A percentile compares a stretch with the other conserved stretches of the same genome.
phyloP scores from a whole-genome alignment of 2,797 vertebrate genomes.

The Falco concolor region DNA sequence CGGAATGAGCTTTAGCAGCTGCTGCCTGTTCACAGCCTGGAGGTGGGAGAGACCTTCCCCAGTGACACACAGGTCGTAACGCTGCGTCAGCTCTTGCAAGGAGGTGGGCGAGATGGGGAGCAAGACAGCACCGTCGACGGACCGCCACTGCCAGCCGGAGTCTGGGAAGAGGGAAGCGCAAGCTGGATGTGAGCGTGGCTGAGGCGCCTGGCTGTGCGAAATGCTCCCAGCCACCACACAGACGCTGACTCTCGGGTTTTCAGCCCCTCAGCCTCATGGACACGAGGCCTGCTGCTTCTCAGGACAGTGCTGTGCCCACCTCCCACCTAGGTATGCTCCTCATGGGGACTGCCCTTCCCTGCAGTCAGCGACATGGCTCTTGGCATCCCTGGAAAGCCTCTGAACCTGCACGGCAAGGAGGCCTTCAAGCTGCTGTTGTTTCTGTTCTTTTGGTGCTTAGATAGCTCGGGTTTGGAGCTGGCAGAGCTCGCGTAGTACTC shows the following conservation, averaged over 20 bases:
- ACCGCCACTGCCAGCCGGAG: slow-evolving; percentile 83
- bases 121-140: slow-evolving; percentile 79
- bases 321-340: neutral
- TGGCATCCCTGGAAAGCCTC: neutral
- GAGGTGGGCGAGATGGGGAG: slow-evolving; percentile 73
- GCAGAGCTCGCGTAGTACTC: neutral
- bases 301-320: neutral
- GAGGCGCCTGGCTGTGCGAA: neutral
- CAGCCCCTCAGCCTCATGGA: rapidly evolving
- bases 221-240: neutral
- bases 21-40: slow-evolving; percentile 68
- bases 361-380: neutral
- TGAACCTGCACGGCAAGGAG: neutral
- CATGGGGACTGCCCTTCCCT: neutral
- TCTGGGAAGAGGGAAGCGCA: slow-evolving; percentile 53
- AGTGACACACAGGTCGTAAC: slow-evolving; percentile 87
- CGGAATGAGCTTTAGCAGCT: slow-evolving; percentile 84
- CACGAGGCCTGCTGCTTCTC: neutral
- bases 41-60: slow-evolving; percentile 86
- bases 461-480: neutral
- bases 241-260: rapidly evolving
- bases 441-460: neutral
- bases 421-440: neutral
- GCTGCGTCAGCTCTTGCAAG: slow-evolving; percentile 67
- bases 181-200: rapidly evolving